Percentiles rank a stretch among this genome's conserved stretches.
phyloP scores from a whole-genome alignment of 2,888 invertebrate species.

The Allolobophora icterica region DNA sequence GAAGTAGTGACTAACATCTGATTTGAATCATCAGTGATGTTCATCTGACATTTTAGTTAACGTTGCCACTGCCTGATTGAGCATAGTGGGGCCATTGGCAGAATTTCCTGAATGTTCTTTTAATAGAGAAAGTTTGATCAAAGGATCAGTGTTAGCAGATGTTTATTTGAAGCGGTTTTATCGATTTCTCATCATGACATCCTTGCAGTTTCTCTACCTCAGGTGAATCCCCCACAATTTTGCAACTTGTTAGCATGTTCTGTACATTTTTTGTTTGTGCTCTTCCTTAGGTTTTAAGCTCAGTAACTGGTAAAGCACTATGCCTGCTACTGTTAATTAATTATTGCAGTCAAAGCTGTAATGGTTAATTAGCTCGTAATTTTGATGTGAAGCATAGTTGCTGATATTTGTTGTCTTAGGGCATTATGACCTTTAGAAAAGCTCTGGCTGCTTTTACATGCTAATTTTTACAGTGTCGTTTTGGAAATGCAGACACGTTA shows the following conservation, averaged over 20 bases:
- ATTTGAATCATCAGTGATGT: neutral
- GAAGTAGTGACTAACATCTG: neutral
- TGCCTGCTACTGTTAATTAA: neutral
- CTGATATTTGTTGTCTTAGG: neutral
- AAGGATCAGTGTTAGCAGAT: neutral
- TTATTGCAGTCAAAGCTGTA: neutral
- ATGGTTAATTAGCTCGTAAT: neutral
- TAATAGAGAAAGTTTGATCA: neutral
- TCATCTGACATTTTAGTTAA: neutral
- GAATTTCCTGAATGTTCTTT: neutral
- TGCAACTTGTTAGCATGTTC: neutral
- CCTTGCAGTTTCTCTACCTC: conserved; percentile 8
- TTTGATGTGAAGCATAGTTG: neutral
- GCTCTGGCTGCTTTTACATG: neutral
- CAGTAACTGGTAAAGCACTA: neutral
- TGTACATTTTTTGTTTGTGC: neutral
- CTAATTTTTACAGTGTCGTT: neutral
- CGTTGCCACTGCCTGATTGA: neutral
- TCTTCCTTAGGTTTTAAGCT: neutral
- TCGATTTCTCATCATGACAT: neutral
- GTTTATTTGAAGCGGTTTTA: neutral
- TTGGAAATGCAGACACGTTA: neutral
- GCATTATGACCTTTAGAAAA: conserved; percentile 3
- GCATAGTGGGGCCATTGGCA: neutral
- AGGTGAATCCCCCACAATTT: neutral